Evolutionary conservation across 2,888 invertebrate species (phyloP), one percentile per base, ranked within the genome.

Genomic region (Morpho helenor): DNA sequence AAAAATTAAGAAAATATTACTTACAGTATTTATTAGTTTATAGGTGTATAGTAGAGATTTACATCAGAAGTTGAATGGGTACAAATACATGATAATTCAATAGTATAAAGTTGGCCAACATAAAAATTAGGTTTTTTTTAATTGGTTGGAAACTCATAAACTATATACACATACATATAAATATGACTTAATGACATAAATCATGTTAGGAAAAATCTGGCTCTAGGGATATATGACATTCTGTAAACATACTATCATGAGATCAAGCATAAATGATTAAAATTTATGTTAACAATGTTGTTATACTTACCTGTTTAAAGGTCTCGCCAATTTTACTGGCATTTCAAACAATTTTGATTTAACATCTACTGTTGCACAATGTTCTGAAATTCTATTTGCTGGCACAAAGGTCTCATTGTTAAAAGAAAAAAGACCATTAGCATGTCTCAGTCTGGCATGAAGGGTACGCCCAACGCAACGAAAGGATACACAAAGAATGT

Each of bases 401-500:
- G 90, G 87, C 49, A 90, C 90, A 84, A 91, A 91, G 63, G 91
- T 88, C 72, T 92, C 92, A 79, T 93, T 92, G 66, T 92, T 92
- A 22, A 92, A 71, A 44, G 92, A 92, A 75, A 94, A 95, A 63
- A 93, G 84, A 52, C 95, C 95, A 83, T 94, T 93, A 52, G 93
- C 93, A 77, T 95, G 94, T 76, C 95, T 93, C 67, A 95, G 92
- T 50, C 95, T 88, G 23, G 95, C 94, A 78, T 95, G 95, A 31
- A 94, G 83, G 10, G 95, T 94, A 65, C 93, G 91, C 7, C 94
- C 94, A 56, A 93, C 92, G 78, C 93, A 93, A 63, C 95, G 91
- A 75, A 95, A 95, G 72, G 94, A 95, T 49, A 95, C 90, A 72
- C 94, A 95, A 45, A 95, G 87, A 63, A 95, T 91, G 74, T 95